These are phyloP conservation scores for Stenopsyche tienmushanensis DNA, from an alignment of 1,140 invertebrate genomes.

Conservation along the genomic window DNA sequence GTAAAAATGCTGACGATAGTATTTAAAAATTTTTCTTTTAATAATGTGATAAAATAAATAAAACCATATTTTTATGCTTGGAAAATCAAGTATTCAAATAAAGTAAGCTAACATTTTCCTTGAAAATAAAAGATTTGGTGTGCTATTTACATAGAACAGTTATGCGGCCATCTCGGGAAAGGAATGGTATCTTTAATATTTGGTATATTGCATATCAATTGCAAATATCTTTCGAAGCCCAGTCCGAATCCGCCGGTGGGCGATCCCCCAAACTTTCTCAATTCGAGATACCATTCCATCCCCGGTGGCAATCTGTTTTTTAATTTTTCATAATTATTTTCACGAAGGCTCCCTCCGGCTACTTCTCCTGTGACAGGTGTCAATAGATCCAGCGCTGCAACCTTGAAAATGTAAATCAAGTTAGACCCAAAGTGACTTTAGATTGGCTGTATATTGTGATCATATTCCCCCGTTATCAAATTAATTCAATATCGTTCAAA, in stretches of 20 bases:
- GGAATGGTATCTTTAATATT: slow-evolving; percentile 94
- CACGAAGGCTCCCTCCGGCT: slow-evolving; percentile 90
- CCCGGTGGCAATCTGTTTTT: slow-evolving; percentile 63
- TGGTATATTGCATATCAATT: slow-evolving; percentile 72
- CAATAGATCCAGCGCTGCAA: slow-evolving; percentile 85
- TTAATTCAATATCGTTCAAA: not conserved
- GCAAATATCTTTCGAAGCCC: slow-evolving; percentile 91
- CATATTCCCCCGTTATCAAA: too few relatives aligned
- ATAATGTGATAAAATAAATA: too few relatives aligned
- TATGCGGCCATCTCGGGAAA: slow-evolving; percentile 92
- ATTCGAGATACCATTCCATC: slow-evolving; percentile 88
- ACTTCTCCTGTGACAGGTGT: slow-evolving; percentile 88
- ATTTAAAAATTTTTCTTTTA: too few relatives aligned
- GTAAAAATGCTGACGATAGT: too few relatives aligned
- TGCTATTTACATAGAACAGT: slow-evolving; percentile 79
- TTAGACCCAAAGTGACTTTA: too few relatives aligned
- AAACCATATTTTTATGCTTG: too few relatives aligned
- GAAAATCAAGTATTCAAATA: too few relatives aligned
- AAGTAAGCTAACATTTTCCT: too few relatives aligned
- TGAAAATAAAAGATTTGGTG: too few relatives aligned
- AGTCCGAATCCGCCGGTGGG: slow-evolving; percentile 93
- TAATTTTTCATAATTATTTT: slow-evolving; percentile 73
- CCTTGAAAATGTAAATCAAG: slow-evolving; percentile 57
- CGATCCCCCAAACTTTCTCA: slow-evolving; percentile 85
- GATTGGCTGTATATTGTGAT: too few relatives aligned